Conservation (phyloP, 2,797 vertebrate species). For the Sebastes wilsoni region DNA sequence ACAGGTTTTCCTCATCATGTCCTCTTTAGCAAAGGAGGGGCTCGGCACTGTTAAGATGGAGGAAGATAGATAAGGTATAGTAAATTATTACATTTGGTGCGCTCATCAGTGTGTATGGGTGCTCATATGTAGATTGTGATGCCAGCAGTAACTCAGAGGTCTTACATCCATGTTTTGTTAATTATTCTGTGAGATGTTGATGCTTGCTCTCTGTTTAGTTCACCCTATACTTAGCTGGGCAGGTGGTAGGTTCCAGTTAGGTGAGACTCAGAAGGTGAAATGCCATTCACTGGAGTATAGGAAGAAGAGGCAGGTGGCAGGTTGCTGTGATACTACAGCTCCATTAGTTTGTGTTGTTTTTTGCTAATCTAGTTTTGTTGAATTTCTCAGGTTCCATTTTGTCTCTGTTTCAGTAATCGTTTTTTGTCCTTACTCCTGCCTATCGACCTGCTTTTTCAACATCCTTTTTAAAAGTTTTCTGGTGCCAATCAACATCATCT, state of each 20-base stretch:
- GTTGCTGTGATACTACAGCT: neutral
- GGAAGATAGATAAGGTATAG: neutral
- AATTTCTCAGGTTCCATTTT: too few relatives aligned
- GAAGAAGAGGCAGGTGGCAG: too few relatives aligned
- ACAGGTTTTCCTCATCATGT: neutral
- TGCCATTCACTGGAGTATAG: neutral
- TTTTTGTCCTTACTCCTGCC: too few relatives aligned
- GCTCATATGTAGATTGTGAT: fast-evolving
- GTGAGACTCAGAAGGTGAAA: neutral
- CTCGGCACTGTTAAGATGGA: neutral
- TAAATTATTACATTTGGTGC: neutral
- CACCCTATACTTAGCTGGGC: neutral
- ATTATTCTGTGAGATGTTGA: neutral
- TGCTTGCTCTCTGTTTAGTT: neutral
- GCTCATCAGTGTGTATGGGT: neutral
- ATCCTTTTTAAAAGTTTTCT: fast-evolving
- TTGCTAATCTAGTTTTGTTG: too few relatives aligned
- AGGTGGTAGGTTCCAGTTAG: neutral
- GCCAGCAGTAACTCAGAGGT: neutral
- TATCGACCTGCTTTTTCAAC: too few relatives aligned
- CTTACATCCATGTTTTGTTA: neutral
- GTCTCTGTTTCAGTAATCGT: too few relatives aligned
- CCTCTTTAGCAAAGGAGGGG: neutral
- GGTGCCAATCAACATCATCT: too few relatives aligned
- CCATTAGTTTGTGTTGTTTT: too few relatives aligned